Evolutionary conservation across 2,797 vertebrate genomes (phyloP).

Genomic region (Psittacula derbiana): DNA sequence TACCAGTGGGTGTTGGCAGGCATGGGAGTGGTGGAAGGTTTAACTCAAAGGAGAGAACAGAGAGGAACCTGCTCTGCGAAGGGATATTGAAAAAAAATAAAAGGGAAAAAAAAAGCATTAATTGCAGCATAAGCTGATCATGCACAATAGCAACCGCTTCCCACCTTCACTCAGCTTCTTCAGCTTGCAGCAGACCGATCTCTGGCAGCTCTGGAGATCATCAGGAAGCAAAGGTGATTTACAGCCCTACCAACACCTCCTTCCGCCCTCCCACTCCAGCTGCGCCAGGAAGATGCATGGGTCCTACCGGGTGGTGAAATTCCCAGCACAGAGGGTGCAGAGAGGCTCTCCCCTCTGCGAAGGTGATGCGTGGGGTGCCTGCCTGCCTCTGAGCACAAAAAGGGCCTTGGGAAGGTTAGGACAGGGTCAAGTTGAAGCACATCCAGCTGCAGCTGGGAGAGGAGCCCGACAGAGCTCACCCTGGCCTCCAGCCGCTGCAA

Average conservation of each 20-base stretch:
- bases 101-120: background rate
- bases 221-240: constrained; percentile 21
- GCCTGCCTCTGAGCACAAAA: background rate
- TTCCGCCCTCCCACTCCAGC: background rate
- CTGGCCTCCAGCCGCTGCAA: background rate
- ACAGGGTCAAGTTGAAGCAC: background rate
- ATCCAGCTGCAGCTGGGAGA: background rate
- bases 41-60: constrained; percentile 43
- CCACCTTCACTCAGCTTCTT: background rate
- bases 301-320: background rate
- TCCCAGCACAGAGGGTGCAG: background rate
- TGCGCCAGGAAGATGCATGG: rapidly evolving
- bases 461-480: background rate
- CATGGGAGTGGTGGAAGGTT: constrained; percentile 57
- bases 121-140: background rate
- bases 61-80: constrained; percentile 44
- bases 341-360: background rate
- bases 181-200: background rate
- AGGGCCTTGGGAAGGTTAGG: background rate
- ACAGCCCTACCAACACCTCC: background rate
- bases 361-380: background rate
- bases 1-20: constrained; percentile 59
- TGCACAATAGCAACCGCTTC: background rate
- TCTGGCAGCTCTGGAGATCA: background rate
- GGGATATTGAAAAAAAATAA: background rate